Base-by-base conservation (phyloP, 1,140 invertebrate species). In the Drosophila arizonae region DNA sequence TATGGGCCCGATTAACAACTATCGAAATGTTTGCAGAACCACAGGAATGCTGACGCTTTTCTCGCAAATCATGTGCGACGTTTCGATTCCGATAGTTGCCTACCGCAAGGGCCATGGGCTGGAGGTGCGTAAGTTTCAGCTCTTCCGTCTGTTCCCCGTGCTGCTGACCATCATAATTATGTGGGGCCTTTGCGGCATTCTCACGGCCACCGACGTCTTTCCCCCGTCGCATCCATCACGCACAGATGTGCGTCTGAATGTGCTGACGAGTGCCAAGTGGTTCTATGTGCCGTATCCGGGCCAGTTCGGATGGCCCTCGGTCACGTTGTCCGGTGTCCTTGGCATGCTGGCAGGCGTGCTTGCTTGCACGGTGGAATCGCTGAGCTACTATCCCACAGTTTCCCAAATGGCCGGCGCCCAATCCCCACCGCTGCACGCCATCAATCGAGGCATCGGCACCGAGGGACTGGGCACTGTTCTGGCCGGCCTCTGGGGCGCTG, bases 311-410 rank as follows among this genome's bases (percentile, higher is more conserved):
- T 58, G 93, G 10, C 97, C 97, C 0, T 97, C 96, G 0, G 94
- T 97, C 13, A 92, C 91, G 9, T 52, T 92, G 28, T 90, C 91
- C 6, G 91, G 95, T 1, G 96, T 97, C 8, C 92, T 97, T 17
- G 97, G 96, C 0, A 96, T 98, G 95, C 76, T 97, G 46, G 96
- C 96, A 6, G 97, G 96, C 0, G 95, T 97, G 4, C 85, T 98
- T 6, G 95, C 96, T 1, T 97, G 96, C 52, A 95, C 96, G 0
- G 95, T 97, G 6, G 97, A 98, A 92, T 97, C 96, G 1, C 94
- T 98, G 58, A 97, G 97, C 78, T 97, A 98, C 91, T 98, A 98
- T 92, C 96, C 96, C 46, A 97, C 97, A 4, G 96, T 96, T 4
- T 96, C 97, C 0, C 94, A 95, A 90, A 95, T 97, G 94, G 95